phyloP scores from a whole-genome alignment of 2,113 vertebrate species.

The Melanerpes aurifrons region DNA sequence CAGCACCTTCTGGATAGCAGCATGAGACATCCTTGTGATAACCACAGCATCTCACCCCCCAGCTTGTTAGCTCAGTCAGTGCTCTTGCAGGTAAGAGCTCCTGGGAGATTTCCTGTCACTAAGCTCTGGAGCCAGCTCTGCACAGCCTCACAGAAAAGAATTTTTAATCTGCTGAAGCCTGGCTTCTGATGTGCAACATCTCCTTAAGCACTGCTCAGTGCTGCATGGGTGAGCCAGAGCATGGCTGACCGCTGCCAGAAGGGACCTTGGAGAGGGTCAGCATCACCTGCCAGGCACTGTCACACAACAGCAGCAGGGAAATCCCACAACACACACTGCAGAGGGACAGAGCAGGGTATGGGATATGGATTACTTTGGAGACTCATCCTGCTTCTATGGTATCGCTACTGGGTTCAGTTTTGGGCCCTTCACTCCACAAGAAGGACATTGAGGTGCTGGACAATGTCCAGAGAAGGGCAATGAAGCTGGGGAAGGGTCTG shows the following conservation, averaged over 20 bases:
- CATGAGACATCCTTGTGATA: not conserved
- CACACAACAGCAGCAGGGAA: not conserved
- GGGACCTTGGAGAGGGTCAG: not conserved
- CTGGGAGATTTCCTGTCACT: constrained; percentile 33
- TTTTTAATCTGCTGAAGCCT: constrained; percentile 10
- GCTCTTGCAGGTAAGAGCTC: constrained; percentile 27
- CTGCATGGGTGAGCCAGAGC: not conserved
- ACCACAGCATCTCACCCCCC: not conserved
- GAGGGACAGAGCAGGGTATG: accelerated
- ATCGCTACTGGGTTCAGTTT: not conserved
- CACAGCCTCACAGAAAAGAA: constrained; percentile 21
- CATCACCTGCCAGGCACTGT: not conserved
- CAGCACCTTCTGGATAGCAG: not conserved
- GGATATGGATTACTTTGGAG: not conserved
- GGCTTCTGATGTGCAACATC: not conserved
- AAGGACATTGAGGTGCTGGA: too few relatives aligned
- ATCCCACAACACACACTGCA: accelerated
- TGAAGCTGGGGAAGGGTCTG: too few relatives aligned
- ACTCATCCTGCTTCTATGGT: not conserved
- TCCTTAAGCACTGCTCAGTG: not conserved
- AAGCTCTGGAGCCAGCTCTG: constrained; percentile 26
- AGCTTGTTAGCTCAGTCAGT: constrained; percentile 2
- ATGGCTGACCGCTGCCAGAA: not conserved
- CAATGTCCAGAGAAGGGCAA: too few relatives aligned
- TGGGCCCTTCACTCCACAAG: too few relatives aligned